Base-by-base conservation (phyloP, 2,888 invertebrate species). In the Phanerotoma sp. region DNA sequence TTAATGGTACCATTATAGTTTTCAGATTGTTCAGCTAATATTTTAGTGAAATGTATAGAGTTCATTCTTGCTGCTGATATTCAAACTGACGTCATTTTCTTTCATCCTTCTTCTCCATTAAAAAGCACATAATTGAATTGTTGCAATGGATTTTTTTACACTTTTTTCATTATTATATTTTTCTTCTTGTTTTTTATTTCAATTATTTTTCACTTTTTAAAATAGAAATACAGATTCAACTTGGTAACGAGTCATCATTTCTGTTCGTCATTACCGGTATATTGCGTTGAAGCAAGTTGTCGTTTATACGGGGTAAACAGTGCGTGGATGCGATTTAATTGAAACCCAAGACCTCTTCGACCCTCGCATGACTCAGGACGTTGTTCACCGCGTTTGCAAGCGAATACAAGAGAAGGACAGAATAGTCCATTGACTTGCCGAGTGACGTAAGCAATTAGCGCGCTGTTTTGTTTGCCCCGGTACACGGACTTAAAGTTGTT, bases 391-490 rank as follows among this genome's bases (percentile, higher is more conserved):
- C 42, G 54, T 44, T 46, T 41, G 33, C 45, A 48, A 32, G 44
- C 52, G 38, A 54, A 47, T 40, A 48, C 45, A 16, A 47, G 50
- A 56, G 51, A 48, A 49, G 55, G 57, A 58, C 60, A 60, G 62
- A 67, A 62, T 64, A 67, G 68, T 70, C 73, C 73, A 72, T 72
- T 72, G 73, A 73, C 72, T 71, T 66, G 68, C 65, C 69, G 70
- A 72, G 70, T 73, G 73, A 73, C 72, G 73, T 70, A 71, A 73
- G 73, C 73, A 72, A 73, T 73, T 73, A 73, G 73, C 67, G 70
- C 67, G 69, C 66, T 67, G 71, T 71, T 71, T 71, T 71, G 71
- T 71, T 71, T 71, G 71, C 67, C 62, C 67, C 67, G 65, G 68
- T 69, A 67, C 68, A 68, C 66, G 62, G 65, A 66, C 66, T 69